Percentiles rank a stretch among this genome's conserved stretches.
phyloP scores from a whole-genome alignment of 2,888 invertebrate genomes.

The Nebria salina region DNA sequence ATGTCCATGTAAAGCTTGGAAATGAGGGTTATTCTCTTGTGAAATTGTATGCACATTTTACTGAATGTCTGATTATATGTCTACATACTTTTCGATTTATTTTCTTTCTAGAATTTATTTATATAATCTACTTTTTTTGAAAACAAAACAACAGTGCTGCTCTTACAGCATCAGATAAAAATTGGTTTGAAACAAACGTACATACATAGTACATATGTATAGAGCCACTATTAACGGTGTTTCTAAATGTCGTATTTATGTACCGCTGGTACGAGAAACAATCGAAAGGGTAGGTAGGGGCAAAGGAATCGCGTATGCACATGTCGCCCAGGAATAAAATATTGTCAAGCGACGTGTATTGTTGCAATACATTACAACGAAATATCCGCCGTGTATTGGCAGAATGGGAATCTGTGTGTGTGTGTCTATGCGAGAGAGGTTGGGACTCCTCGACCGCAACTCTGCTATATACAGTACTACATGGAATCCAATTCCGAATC shows the following conservation, averaged over 20 bases:
- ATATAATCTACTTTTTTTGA: background rate
- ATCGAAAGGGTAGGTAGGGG: background rate
- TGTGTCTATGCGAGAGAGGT: background rate
- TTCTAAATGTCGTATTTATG: conserved; percentile 32
- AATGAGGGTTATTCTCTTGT: conserved; percentile 41
- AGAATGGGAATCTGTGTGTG: background rate
- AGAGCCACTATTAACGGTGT: conserved; percentile 5
- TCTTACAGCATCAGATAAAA: too few relatives aligned
- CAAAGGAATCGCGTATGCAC: conserved; percentile 19
- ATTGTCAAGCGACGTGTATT: conserved; percentile 39
- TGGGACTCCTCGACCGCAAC: conserved; percentile 27
- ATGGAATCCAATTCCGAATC: conserved; percentile 44
- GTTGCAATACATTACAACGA: conserved; percentile 46
- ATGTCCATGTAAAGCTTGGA: conserved; percentile 35
- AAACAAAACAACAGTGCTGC: too few relatives aligned
- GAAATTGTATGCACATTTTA: conserved; percentile 31
- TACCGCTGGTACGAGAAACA: conserved; percentile 18
- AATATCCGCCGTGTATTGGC: conserved; percentile 43
- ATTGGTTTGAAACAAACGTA: conserved; percentile 20
- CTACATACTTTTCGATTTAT: conserved; percentile 26
- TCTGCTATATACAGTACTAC: conserved; percentile 2
- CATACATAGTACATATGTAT: background rate
- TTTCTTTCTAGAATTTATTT: conserved; percentile 4
- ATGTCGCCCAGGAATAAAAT: conserved; percentile 43
- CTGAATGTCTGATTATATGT: background rate